phyloP scores from a whole-genome alignment of 2,113 vertebrate species.

The Platysternon megacephalum region DNA sequence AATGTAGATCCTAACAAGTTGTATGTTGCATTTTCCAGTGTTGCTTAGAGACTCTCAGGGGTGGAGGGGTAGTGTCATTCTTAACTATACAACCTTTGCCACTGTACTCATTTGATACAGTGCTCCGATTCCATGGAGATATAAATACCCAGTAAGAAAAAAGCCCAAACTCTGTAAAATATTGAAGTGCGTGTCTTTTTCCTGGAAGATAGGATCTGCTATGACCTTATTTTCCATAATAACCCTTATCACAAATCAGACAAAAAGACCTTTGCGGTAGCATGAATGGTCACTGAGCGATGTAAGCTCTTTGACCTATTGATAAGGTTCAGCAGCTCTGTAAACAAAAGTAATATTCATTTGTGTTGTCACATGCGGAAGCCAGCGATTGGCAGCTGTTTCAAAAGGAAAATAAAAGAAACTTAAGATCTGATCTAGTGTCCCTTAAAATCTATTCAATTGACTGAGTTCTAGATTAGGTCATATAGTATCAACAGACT shows the following conservation, averaged over 20 bases:
- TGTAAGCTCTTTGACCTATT: neutral
- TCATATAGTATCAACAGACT: neutral
- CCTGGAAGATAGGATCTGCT: neutral
- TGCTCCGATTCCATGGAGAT: too few relatives aligned
- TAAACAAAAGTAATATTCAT: too few relatives aligned
- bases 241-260: neutral
- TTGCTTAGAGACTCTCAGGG: fast-evolving
- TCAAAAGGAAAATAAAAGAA: neutral
- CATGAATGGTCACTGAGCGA: neutral
- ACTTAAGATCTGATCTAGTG: neutral
- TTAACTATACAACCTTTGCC: fast-evolving
- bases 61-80: fast-evolving
- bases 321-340: neutral
- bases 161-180: neutral
- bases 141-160: neutral
- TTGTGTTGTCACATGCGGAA: neutral
- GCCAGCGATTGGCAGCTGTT: neutral
- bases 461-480: neutral
- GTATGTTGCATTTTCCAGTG: neutral
- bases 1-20: neutral
- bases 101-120: fast-evolving
- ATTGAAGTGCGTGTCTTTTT: neutral
- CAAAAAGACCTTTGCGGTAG: neutral
- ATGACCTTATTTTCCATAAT: too few relatives aligned
- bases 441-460: neutral